Base-by-base conservation (phyloP, 2,888 invertebrate genomes). In the Ochropacha duplaris region DNA sequence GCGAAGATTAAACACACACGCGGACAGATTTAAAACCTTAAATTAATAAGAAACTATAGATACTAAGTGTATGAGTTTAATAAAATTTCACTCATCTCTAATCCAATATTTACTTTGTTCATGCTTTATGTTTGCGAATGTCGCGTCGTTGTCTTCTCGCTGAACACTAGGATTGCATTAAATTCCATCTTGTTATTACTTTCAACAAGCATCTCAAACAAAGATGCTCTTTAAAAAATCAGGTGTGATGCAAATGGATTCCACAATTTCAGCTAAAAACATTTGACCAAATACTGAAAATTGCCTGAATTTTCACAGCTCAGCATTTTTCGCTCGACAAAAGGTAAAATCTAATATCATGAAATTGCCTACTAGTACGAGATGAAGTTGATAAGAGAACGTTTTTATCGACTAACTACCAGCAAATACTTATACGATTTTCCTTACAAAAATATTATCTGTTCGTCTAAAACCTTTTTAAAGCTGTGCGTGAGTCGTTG, bases 211-310 rank as follows among this genome's bases (percentile, higher is more conserved):
- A 19, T 52, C 34, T 52, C 31, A 31, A 59, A n/a, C n/a, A n/a
- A n/a, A n/a, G n/a, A n/a, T n/a, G n/a, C n/a, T n/a, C n/a, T n/a
- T n/a, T n/a, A n/a, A n/a, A n/a, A n/a, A n/a, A n/a, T n/a, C n/a
- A n/a, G n/a, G 50, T 65, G 57, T 63, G 57, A 60, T 59, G 66
- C 58, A 64, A 66, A 66, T 64, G 54, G 54, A 57, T 58, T 36
- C 58, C 50, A 31, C 49, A 61, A 62, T 64, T 60, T 49, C 52
- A 60, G 52, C 57, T 66, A 56, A 62, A 57, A 24, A 36, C 22
- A 26, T 71, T 71, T 74, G 74, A 64, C 64, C 64, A 74, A 73
- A 70, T 66, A 73, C 71, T 72, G 74, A 71, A 76, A 75, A 73
- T 74, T 12, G 31, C 12, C 12, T 31, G 31, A 31, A 68, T 72